Conservation (phyloP, 2,113 vertebrate species). For the Petaurus breviceps region DNA sequence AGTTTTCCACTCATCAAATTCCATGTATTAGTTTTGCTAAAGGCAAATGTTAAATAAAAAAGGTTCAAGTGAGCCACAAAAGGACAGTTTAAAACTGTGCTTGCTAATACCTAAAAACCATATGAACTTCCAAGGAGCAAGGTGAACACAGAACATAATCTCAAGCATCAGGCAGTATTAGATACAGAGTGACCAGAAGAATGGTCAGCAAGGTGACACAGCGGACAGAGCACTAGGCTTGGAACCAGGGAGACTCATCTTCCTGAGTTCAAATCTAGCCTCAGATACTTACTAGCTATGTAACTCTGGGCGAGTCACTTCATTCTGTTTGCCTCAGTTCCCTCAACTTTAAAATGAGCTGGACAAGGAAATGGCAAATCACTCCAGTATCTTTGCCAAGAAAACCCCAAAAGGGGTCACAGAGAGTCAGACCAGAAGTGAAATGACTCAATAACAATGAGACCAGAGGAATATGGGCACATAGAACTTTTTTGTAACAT, state of each 20-base stretch:
- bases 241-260: not conserved
- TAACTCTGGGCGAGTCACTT: not conserved
- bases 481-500: not conserved
- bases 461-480: not conserved
- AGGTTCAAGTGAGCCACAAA: not conserved
- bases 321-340: not conserved
- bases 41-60: not conserved
- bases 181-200: not conserved
- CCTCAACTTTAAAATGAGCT: too few relatives aligned
- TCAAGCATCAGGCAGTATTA: not conserved
- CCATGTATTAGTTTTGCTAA: not conserved
- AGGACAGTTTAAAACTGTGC: not conserved
- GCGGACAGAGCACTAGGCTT: not conserved
- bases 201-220: not conserved
- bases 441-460: not conserved
- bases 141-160: not conserved
- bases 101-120: not conserved
- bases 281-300: not conserved
- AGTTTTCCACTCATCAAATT: not conserved
- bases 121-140: not conserved
- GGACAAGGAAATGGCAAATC: not conserved
- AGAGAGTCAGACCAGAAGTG: not conserved
- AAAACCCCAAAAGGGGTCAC: not conserved
- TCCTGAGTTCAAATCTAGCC: not conserved
- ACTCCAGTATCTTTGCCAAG: not conserved